Conservation (phyloP, 2,113 vertebrate species). For the Mesembrinibis cayennensis region DNA sequence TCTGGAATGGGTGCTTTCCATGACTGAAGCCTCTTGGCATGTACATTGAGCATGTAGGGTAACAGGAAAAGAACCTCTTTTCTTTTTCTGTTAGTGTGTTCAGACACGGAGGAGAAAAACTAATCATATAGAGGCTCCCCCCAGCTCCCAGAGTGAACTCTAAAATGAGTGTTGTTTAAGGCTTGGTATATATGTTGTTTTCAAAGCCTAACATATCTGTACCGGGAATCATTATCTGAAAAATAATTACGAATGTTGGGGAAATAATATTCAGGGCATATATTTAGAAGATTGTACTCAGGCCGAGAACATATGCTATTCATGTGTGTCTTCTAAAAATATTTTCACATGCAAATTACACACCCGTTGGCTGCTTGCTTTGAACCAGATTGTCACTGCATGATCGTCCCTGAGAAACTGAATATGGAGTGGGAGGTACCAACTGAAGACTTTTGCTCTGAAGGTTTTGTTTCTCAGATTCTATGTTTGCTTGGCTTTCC, state of each 20-base stretch:
- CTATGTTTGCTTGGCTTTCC: not conserved
- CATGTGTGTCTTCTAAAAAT: constrained; percentile 51
- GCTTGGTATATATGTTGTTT: not conserved
- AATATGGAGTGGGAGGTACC: not conserved
- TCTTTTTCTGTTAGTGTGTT: not conserved
- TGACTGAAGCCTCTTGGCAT: not conserved
- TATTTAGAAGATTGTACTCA: not conserved
- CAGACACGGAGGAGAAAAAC: not conserved
- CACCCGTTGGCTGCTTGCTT: not conserved
- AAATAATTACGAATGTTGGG: not conserved
- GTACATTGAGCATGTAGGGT: not conserved
- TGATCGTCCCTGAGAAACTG: not conserved
- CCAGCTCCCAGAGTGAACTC: not conserved
- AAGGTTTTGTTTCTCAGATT: not conserved
- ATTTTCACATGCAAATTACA: constrained; percentile 40
- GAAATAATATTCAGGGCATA: not conserved
- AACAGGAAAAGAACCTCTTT: not conserved
- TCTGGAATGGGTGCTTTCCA: not conserved
- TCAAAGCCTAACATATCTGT: not conserved
- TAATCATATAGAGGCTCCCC: not conserved
- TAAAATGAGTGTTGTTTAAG: not conserved
- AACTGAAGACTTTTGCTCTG: not conserved
- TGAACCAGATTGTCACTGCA: not conserved
- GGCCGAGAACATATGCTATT: constrained; percentile 16
- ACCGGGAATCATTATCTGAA: not conserved